Evolutionary conservation across 2,888 invertebrate species (phyloP), one percentile per base, ranked within the genome.

Genomic region (Neoaliturus tenellus): DNA sequence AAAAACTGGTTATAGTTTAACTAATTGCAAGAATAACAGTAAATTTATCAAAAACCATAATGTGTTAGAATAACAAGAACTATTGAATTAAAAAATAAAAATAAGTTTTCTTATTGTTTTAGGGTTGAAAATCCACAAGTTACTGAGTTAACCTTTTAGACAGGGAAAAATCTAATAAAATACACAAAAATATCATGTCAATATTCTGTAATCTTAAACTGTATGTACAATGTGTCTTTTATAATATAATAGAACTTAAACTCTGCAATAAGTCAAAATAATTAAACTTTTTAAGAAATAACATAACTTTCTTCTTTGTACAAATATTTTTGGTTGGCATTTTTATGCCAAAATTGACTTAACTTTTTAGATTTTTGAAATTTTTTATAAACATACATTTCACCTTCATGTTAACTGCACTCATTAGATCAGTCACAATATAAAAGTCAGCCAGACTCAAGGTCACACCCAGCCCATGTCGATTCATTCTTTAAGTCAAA

Each of bases 181-280:
- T 62, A 62, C 62, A 62, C 62, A 62, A 62, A 25, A 58, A 58
- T 25, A 62, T 62, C 0, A 62, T n/a, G 31, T 62, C 62, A 62
- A 62, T 62, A 75, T 28, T 44, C 48, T 75, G 55, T 78, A 78
- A 78, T 78, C 44, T 78, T 78, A 55, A 78, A 78, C 78, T 78
- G 78, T 78, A 78, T 78, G 78, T 78, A 78, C 78, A 78, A 78
- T 78, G 78, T 78, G 78, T 55, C 51, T 78, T 78, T 75, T 12
- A 35, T 78, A 55, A 55, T 31, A 78, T 78, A 55, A 78, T 78
- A 55, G 25, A 78, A 78, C 78, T 78, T 55, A 78, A 51, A 78
- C 55, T 78, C 78, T 78, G 51, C 28, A 78, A 78, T 48, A 48
- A 78, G 55, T 78, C 55, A 78, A 78, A 75, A 78, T 78, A 78